Conservation (phyloP, 2,797 vertebrate genomes). For the Molossus alvarezi region DNA sequence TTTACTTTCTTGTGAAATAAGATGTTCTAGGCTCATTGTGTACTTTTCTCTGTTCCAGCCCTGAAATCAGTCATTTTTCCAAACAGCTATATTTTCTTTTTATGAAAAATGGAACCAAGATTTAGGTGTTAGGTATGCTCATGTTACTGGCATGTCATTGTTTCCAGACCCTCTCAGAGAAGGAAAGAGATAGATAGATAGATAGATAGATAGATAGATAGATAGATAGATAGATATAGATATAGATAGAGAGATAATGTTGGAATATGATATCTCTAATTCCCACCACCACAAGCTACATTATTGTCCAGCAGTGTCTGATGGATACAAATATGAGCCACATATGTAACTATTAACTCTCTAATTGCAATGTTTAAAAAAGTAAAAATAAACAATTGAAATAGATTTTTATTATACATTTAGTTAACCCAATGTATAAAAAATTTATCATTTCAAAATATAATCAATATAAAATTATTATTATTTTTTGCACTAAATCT, state of each 20-base stretch:
- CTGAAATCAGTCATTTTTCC: constrained; percentile 20
- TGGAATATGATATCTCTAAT: neutral
- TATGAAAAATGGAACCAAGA: neutral
- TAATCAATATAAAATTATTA: neutral
- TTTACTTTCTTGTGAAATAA: constrained; percentile 26
- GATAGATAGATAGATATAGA: neutral
- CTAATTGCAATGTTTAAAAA: neutral
- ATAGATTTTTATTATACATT: constrained; percentile 30
- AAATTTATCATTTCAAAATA: neutral
- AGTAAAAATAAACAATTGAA: neutral
- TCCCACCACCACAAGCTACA: neutral
- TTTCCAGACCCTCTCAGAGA: neutral
- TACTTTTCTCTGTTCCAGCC: neutral
- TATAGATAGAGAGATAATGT: neutral
- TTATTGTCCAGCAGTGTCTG: neutral
- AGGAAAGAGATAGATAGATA: neutral
- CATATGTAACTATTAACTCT: neutral
- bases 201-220: too few species aligned
- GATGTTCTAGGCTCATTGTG: neutral
- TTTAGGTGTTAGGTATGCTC: neutral
- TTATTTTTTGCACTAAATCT: neutral
- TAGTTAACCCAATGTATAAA: neutral
- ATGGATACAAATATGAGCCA: neutral
- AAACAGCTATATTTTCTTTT: neutral
- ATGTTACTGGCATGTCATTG: neutral